phyloP scores from a whole-genome alignment of 2,797 vertebrate species.

The Pangasius larnaudii region DNA sequence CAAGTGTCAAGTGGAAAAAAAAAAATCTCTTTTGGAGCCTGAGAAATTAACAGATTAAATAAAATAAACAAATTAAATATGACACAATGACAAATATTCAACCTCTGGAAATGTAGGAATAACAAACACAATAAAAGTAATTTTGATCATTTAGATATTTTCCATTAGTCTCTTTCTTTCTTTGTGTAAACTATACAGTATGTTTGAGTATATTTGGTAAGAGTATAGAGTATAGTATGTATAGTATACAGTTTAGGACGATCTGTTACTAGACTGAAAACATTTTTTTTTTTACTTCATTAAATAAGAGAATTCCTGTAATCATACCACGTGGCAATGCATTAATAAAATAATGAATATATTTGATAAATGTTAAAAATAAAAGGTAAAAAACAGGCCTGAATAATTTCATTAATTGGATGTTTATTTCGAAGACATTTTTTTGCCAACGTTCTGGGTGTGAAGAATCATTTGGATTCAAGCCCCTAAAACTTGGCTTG shows the following conservation, averaged over 20 bases:
- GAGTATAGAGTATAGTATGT: background rate
- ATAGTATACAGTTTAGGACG: background rate
- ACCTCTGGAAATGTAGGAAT: background rate
- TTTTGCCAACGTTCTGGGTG: constrained; percentile 26
- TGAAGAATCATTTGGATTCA: constrained; percentile 39
- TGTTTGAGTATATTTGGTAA: background rate
- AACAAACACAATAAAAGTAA: background rate
- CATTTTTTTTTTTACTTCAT: constrained; percentile 12
- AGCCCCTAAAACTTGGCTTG: constrained; percentile 35
- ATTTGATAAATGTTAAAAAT: constrained; percentile 15
- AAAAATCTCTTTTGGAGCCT: background rate
- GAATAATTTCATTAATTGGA: constrained; percentile 5
- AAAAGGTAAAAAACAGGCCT: background rate
- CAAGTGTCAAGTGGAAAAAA: constrained; percentile 13
- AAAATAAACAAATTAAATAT: background rate
- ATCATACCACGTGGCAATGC: background rate
- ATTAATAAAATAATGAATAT: background rate
- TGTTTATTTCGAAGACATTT: background rate
- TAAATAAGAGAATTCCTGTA: background rate
- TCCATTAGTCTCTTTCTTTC: background rate
- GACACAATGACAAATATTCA: background rate
- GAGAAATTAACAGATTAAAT: background rate
- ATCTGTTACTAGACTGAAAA: background rate
- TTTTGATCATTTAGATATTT: background rate
- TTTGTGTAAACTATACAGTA: background rate